phyloP scores from a whole-genome alignment of 2,113 vertebrate genomes.

The Lagopus leucura region DNA sequence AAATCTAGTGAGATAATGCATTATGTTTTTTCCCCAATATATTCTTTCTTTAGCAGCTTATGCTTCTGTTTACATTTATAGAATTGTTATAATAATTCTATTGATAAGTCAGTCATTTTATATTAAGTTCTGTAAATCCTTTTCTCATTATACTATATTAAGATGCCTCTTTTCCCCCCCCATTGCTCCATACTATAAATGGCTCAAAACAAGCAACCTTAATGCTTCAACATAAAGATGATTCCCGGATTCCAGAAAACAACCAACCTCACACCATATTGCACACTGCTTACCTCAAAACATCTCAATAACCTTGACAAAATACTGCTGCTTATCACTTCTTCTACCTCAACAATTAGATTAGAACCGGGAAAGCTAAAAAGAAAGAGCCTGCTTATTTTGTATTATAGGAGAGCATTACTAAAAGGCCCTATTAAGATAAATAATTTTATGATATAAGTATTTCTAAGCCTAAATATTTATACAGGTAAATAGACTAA shows the following conservation, averaged over 20 bases:
- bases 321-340: background rate
- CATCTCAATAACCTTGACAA: background rate
- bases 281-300: background rate
- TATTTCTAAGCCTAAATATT: background rate
- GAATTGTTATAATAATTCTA: background rate
- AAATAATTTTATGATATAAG: background rate
- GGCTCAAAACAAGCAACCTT: background rate
- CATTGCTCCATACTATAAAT: background rate
- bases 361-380: background rate
- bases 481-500: background rate
- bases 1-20: background rate
- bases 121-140: background rate
- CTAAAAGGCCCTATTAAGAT: background rate
- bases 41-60: background rate
- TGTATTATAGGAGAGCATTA: background rate
- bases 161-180: background rate
- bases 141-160: background rate
- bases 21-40: background rate
- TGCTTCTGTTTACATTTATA: background rate
- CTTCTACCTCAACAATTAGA: background rate
- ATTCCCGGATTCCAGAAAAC: background rate
- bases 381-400: background rate
- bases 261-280: background rate
- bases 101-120: background rate
- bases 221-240: background rate